These are phyloP conservation scores for Laticauda laticaudata DNA, from an alignment of 2,113 vertebrate species.

Conservation along the genomic window DNA sequence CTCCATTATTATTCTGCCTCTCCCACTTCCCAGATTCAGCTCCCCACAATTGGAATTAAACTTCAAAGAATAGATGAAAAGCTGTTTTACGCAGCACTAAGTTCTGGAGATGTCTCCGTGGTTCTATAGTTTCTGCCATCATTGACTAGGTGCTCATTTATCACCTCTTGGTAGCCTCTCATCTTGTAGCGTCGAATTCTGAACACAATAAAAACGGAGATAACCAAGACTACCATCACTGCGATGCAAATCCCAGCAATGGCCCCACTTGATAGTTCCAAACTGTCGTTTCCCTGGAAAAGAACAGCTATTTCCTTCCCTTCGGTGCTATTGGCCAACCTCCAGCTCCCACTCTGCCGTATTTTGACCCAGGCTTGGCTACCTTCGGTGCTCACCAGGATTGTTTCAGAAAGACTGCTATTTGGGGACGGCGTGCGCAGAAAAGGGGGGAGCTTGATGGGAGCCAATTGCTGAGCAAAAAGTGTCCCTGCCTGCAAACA, in stretches of 20 bases:
- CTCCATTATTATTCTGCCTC: not conserved
- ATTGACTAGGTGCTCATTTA: not conserved
- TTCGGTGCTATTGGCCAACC: constrained; percentile 56
- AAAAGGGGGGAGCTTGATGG: constrained; percentile 67
- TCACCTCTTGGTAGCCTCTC: not conserved
- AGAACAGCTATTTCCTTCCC: not conserved
- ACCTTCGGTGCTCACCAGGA: constrained; percentile 65
- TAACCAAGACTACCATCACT: not conserved
- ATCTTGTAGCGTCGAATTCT: not conserved
- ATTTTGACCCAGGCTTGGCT: constrained; percentile 69
- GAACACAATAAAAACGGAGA: not conserved
- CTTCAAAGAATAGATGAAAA: not conserved
- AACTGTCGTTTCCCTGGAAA: not conserved
- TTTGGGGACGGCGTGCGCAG: constrained; percentile 40
- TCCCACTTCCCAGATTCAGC: not conserved
- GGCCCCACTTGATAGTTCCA: fast-evolving
- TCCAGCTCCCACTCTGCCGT: constrained; percentile 64
- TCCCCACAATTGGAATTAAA: not conserved
- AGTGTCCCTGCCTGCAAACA: constrained; percentile 70
- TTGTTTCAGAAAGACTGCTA: constrained; percentile 52
- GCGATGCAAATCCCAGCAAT: not conserved
- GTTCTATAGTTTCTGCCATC: not conserved
- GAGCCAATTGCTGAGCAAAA: constrained; percentile 58
- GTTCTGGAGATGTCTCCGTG: not conserved
- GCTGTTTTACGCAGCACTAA: not conserved